Percentiles rank a stretch among this genome's conserved stretches.
phyloP scores from a whole-genome alignment of 2,888 invertebrate species.

The Stramonita haemastoma region DNA sequence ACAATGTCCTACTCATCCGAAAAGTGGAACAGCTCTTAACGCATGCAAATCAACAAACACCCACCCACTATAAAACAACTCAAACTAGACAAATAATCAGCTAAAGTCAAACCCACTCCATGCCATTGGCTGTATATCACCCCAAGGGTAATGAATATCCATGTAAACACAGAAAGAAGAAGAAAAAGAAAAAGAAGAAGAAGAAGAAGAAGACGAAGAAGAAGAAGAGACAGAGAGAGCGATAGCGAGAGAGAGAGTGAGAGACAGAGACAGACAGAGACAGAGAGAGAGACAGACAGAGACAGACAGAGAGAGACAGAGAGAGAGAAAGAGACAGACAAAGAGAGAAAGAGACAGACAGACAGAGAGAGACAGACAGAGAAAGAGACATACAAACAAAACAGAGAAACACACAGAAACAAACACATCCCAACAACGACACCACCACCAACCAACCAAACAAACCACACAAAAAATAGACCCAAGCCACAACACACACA shows the following conservation, averaged over 20 bases:
- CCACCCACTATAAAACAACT: no score
- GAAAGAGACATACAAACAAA: background rate
- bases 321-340: background rate
- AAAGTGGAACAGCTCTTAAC: no score
- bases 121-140: no score
- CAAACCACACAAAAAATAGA: background rate
- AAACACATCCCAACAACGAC: no score
- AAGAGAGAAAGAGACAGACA: background rate
- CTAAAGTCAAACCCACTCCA: no score
- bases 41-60: no score
- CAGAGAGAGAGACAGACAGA: background rate
- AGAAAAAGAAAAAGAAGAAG: background rate
- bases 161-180: no score
- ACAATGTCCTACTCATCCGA: no score
- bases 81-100: no score
- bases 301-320: background rate
- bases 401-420: no score
- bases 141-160: no score
- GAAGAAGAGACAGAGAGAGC: background rate
- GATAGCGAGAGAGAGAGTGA: background rate
- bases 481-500: background rate
- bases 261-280: background rate
- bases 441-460: background rate
- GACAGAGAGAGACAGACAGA: background rate
- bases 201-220: background rate